phyloP scores from a whole-genome alignment of 2,888 invertebrate species.

The Orthonevra nobilis region DNA sequence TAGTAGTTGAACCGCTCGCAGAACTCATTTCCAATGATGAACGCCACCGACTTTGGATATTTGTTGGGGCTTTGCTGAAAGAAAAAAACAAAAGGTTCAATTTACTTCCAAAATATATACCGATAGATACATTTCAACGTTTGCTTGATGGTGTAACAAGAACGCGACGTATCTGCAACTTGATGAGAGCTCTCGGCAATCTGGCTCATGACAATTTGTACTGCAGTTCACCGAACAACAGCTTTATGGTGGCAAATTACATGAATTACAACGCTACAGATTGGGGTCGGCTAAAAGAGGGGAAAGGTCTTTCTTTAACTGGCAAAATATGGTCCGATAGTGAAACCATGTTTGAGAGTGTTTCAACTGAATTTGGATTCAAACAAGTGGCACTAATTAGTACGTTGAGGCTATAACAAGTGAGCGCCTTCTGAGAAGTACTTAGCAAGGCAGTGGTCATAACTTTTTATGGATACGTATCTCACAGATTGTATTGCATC shows the following conservation, averaged over 20 bases:
- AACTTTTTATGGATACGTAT: slow-evolving; percentile 5
- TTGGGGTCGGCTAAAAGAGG: slow-evolving; percentile 11
- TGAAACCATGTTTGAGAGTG: slow-evolving; percentile 1
- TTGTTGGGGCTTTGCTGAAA: slow-evolving; percentile 77
- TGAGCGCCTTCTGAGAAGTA: not conserved
- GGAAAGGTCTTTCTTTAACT: not conserved
- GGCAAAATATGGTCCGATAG: slow-evolving; percentile 12
- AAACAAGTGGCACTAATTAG: slow-evolving; percentile 10
- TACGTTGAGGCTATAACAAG: not conserved
- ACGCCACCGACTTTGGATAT: slow-evolving; percentile 94
- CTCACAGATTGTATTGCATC: slow-evolving; percentile 18
- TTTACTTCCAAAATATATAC: not conserved
- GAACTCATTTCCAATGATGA: slow-evolving; percentile 98
- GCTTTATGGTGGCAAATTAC: slow-evolving; percentile 16
- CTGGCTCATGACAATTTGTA: slow-evolving; percentile 13
- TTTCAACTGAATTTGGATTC: not conserved
- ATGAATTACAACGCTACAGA: slow-evolving; percentile 25
- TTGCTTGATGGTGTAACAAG: not conserved
- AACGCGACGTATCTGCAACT: not conserved
- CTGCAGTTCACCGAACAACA: not conserved
- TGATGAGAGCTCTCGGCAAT: slow-evolving; percentile 8
- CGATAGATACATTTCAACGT: not conserved
- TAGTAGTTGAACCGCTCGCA: slow-evolving; percentile 98
- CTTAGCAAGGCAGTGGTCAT: slow-evolving; percentile 6
- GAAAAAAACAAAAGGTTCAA: slow-evolving; percentile 18